Evolutionary conservation across 2,888 invertebrate species (phyloP), one percentile per base, ranked within the genome.

Genomic region (Nesidiocoris tenuis): DNA sequence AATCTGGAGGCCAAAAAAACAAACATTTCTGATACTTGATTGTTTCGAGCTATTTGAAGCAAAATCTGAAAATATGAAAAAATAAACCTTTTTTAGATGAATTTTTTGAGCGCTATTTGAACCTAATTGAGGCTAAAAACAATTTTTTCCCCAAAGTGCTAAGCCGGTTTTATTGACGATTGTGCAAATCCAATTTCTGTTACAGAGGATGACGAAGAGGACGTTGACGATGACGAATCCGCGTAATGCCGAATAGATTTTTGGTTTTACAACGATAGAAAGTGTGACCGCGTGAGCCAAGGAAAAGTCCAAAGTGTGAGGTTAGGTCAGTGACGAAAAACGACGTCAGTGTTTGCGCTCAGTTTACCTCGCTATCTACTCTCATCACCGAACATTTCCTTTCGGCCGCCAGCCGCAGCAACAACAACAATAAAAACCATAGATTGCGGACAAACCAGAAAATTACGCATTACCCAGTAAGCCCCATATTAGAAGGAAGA

Each of bases 141-240:
- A n/a, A n/a, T n/a, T n/a, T n/a, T n/a, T n/a, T n/a, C n/a, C n/a
- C n/a, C n/a, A n/a, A n/a, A n/a, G n/a, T n/a, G n/a, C n/a, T n/a
- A n/a, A n/a, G n/a, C n/a, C n/a, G n/a, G n/a, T n/a, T n/a, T n/a
- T n/a, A n/a, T n/a, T n/a, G n/a, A n/a, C n/a, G n/a, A n/a, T n/a
- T n/a, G n/a, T n/a, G n/a, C n/a, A 39, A 39, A 39, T 39, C 39
- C 39, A 39, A 39, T 12, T 39, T 39, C 39, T 39, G n/a, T 80
- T 80, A 18, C 79, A 80, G 80, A 80, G 72, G 80, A 80, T 22
- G 80, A 80, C 16, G 80, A 80, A 23, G 80, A 80, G 22, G 80
- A 80, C 19, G 79, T 78, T 59, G 80, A 79, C 59, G 80, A 80
- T 39, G 80, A 80, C 18, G 80, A 80, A 70, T 80, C 80, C 77